Evolutionary conservation across 2,113 vertebrate species (phyloP).

Genomic region (Barbus barbus): DNA sequence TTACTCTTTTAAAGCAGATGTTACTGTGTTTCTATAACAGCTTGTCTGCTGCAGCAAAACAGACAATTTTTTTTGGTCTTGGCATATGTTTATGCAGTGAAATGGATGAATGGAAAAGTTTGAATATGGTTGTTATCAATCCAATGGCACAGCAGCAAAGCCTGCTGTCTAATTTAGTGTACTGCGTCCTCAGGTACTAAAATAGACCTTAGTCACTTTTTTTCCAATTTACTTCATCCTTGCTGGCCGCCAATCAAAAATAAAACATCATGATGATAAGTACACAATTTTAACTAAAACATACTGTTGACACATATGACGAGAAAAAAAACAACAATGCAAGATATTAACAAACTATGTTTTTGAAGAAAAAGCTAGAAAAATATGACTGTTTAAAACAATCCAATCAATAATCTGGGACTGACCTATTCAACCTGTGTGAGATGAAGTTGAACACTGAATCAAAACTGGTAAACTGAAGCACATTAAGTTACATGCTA

Average conservation of each 20-base stretch:
- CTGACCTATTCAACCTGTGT: neutral
- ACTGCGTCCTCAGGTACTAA: neutral
- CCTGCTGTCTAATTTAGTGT: neutral
- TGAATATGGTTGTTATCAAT: neutral
- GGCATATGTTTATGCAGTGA: neutral
- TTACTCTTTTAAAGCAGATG: conserved; percentile 3
- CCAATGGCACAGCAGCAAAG: neutral
- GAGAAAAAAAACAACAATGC: neutral
- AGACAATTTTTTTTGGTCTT: too few species aligned
- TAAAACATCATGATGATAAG: neutral
- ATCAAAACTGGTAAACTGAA: too few species aligned
- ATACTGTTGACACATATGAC: neutral
- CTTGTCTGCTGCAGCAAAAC: neutral
- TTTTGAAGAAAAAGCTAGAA: neutral
- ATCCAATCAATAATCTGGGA: neutral
- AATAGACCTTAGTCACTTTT: too few species aligned
- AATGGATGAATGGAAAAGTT: conserved; percentile 9
- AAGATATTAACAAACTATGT: neutral
- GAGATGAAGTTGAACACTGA: neutral
- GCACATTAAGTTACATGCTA: too few species aligned
- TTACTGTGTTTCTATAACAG: neutral
- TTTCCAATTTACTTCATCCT: neutral
- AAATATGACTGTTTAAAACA: neutral
- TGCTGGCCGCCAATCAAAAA: neutral
- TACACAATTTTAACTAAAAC: neutral